Evolutionary conservation across 2,113 vertebrate species (phyloP), one percentile per base, ranked within the genome.

Genomic region (Clarias batrachus): DNA sequence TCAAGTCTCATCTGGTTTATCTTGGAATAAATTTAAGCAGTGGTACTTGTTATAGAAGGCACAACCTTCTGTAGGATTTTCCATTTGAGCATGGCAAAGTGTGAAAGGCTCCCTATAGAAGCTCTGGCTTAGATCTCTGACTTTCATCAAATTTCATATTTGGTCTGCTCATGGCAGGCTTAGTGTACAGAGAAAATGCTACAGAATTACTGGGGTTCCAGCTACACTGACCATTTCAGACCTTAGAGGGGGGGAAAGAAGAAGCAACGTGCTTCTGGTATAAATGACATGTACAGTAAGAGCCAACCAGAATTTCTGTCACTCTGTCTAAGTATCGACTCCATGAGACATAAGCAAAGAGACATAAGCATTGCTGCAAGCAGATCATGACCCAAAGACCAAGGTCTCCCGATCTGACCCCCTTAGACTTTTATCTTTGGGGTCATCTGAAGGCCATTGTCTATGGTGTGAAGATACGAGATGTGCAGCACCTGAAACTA

Each of bases 1-100:
- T 84, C 27, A 56, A 25, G 48, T 87, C 33, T 84, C 33, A 41
- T 71, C 52, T 68, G 60, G 78, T 78, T 78, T 87, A 52, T 60
- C 52, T 41, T 79, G 74, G 54, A 73, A 60, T 25, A 2, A 62
- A 12, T 13, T 77, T 57, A 14, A 62, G n/a, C 52, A 77, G 41
- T 60, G 78, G 41, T 70, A 84, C 74, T 41, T 84, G 23, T n/a
- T 84, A 17, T 57, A 10, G n/a, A 87, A 87, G 23, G 52, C 56
- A 41, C 59, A 1, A 30, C 71, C 81, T 33, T 8, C 48, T 48
- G 48, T 48, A 77, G 73, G 54, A 79, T 79, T 71, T 52, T 78
- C 8, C 63, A 77, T 74, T 71, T 78, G 16, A 65, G 25, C 19
- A 71, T 79, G 57, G 41, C 74, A 70, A 56, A 17, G 52, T 41